A percentile compares a stretch with the other conserved stretches of the same genome.
These are phyloP conservation scores for Silurus glanis DNA, from an alignment of 2,113 vertebrate genomes.

Conservation along the genomic window DNA sequence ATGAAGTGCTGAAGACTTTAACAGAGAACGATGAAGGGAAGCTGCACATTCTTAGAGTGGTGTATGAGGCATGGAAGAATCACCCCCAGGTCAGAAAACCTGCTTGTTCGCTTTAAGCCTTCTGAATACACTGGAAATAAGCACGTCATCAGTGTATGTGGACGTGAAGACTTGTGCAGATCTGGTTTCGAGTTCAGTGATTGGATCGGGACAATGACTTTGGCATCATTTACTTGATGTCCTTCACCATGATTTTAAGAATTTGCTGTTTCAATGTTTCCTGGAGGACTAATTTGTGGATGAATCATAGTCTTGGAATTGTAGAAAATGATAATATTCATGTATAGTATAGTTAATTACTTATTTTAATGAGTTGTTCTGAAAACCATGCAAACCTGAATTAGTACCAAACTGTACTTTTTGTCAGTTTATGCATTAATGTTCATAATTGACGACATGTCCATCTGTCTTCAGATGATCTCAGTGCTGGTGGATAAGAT, in stretches of 20 bases:
- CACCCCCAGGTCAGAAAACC: constrained; percentile 86
- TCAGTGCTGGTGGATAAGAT: constrained; percentile 94
- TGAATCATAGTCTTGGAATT: neutral
- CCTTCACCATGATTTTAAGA: neutral
- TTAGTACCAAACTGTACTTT: neutral
- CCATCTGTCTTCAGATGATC: constrained; percentile 82
- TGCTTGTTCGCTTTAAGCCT: neutral
- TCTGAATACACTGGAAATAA: neutral
- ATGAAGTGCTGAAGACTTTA: constrained; percentile 91
- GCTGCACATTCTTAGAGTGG: constrained; percentile 88
- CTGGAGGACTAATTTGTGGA: neutral
- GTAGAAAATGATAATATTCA: neutral
- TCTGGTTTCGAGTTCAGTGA: neutral
- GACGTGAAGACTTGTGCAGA: neutral
- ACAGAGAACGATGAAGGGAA: constrained; percentile 96
- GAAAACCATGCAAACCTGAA: neutral
- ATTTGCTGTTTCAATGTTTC: neutral
- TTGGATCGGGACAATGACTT: neutral
- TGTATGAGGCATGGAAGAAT: constrained; percentile 93
- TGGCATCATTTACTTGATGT: neutral
- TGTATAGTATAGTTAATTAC: no score
- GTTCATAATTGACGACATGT: neutral
- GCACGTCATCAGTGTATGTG: neutral
- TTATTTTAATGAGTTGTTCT: neutral
- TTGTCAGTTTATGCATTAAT: neutral